Evolutionary conservation across 2,888 invertebrate species (phyloP).

Genomic region (Adineta ricciae): DNA sequence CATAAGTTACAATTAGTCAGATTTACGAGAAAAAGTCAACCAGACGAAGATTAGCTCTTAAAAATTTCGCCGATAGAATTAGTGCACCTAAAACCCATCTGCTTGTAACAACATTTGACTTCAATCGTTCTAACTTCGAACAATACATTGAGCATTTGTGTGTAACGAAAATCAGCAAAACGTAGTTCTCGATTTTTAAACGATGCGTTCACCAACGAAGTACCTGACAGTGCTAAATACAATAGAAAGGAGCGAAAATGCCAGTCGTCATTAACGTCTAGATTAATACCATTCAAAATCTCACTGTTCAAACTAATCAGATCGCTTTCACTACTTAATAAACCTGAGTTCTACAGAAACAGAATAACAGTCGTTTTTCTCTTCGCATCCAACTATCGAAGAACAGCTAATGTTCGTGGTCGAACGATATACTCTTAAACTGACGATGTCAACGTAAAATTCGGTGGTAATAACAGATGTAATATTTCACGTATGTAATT

Average conservation of each 20-base stretch:
- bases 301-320: not conserved
- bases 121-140: too few relatives aligned
- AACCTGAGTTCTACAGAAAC: not conserved
- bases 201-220: not conserved
- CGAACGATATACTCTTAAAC: not conserved
- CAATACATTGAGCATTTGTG: not conserved
- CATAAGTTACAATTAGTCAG: not conserved
- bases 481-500: not conserved
- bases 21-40: not conserved
- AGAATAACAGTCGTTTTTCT: not conserved
- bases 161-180: not conserved
- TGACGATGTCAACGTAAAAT: not conserved
- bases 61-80: not conserved
- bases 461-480: not conserved
- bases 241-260: not conserved
- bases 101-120: too few relatives aligned
- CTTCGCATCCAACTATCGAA: not conserved
- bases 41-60: not conserved
- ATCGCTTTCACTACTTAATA: not conserved
- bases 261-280: not conserved
- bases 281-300: not conserved
- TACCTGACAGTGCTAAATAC: not conserved
- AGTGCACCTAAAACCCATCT: not conserved
- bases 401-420: not conserved
- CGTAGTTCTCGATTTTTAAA: not conserved